Conservation (phyloP, 2,113 vertebrate species). For the Alethe castanea region DNA sequence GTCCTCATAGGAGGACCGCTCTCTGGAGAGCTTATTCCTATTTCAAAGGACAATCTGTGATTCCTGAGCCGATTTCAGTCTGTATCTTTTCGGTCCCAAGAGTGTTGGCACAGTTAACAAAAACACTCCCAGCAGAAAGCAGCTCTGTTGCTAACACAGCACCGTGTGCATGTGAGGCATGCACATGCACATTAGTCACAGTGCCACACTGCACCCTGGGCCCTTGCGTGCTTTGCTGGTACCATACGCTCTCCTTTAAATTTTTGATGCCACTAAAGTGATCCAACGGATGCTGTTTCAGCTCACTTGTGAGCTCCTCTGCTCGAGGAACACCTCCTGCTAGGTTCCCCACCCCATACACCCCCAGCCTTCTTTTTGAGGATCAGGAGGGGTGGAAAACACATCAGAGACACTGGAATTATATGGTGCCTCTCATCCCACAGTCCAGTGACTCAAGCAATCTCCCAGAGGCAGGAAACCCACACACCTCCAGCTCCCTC, state of each 20-base stretch:
- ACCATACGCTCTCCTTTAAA: fast-evolving
- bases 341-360: background rate
- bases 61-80: background rate
- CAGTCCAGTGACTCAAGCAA: background rate
- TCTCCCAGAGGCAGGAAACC: background rate
- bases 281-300: fast-evolving
- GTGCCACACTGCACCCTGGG: background rate
- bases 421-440: background rate
- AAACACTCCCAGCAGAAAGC: conserved; percentile 7
- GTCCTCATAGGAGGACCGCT: background rate
- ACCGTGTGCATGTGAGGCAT: background rate
- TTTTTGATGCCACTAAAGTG: background rate
- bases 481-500: background rate
- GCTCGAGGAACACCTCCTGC: background rate
- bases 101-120: background rate
- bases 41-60: background rate
- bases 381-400: background rate
- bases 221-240: fast-evolving
- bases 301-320: background rate
- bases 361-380: background rate
- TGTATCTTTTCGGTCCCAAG: background rate
- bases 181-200: background rate
- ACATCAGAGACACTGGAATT: background rate
- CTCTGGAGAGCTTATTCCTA: background rate
- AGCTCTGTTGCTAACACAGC: background rate